Conservation (phyloP, 2,797 vertebrate species). For the Anisognathus igniventris region DNA sequence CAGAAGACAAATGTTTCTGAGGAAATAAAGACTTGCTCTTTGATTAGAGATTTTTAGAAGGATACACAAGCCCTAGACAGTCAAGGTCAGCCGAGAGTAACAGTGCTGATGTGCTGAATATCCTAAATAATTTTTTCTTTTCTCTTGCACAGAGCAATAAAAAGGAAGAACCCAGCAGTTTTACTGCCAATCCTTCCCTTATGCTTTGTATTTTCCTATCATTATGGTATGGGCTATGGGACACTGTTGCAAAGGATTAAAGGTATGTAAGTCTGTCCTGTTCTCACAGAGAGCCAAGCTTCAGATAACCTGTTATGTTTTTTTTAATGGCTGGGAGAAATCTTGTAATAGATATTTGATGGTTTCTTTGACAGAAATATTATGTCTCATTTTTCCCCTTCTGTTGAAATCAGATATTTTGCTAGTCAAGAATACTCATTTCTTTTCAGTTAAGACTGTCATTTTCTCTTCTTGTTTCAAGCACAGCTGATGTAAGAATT, state of each 20-base stretch:
- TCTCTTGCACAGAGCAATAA: constrained; percentile 77
- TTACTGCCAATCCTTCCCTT: constrained; percentile 82
- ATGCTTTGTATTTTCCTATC: constrained; percentile 83
- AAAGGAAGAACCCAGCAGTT: constrained; percentile 76
- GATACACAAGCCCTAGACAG: background rate
- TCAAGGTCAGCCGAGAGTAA: background rate
- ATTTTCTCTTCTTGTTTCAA: background rate
- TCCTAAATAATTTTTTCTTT: background rate
- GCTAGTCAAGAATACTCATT: background rate
- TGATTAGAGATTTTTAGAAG: background rate
- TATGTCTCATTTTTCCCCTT: background rate
- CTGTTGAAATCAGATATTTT: background rate
- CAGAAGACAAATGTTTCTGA: background rate
- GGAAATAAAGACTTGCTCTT: background rate
- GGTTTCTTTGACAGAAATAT: background rate
- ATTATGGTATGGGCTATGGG: constrained; percentile 86
- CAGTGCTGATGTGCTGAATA: background rate
- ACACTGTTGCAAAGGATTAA: constrained; percentile 84
- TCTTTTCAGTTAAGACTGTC: background rate
- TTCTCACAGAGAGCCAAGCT: background rate
- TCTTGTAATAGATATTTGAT: background rate
- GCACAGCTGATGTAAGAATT: background rate
- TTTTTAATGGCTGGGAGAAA: background rate
- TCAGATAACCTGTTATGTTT: background rate
- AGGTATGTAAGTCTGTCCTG: constrained; percentile 37